Conservation (phyloP, 2,888 invertebrate genomes). For the Diabrotica balteata region DNA sequence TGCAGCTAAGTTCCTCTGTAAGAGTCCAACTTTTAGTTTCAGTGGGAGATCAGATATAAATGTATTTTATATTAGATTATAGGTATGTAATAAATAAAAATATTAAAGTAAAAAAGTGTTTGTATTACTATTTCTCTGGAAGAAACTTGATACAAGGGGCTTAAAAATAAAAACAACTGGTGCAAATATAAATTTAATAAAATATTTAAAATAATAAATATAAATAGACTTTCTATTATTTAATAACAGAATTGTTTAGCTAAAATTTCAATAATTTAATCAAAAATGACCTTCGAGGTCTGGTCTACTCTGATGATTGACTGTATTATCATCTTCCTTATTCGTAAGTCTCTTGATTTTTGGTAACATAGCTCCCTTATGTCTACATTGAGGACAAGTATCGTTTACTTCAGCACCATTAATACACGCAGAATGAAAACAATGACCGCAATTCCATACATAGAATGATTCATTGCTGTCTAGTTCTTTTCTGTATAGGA, state of each 20-base stretch:
- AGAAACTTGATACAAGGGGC: too few species aligned
- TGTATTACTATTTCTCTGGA: too few species aligned
- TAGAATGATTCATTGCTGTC: conserved; percentile 47
- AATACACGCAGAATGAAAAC: conserved; percentile 52
- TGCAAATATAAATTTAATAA: conserved; percentile 26
- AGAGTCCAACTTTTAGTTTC: too few species aligned
- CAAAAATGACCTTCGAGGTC: conserved; percentile 59
- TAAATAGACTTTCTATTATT: conserved; percentile 25
- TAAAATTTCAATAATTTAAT: conserved; percentile 26
- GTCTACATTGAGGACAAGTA: conserved; percentile 54
- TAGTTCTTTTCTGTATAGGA: conserved; percentile 44
- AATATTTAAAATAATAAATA: conserved; percentile 28
- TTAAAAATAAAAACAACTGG: background rate
- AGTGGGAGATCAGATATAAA: too few species aligned
- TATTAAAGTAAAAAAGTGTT: too few species aligned
- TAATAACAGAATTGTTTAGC: conserved; percentile 21
- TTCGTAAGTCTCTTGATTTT: conserved; percentile 36
- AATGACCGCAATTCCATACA: conserved; percentile 58
- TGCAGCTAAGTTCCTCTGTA: too few species aligned
- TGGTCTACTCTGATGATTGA: conserved; percentile 48
- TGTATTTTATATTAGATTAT: too few species aligned
- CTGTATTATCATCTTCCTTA: conserved; percentile 32
- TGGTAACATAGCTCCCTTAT: conserved; percentile 45
- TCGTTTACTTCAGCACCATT: conserved; percentile 45
- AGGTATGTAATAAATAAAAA: too few species aligned